A percentile compares a stretch with the other conserved stretches of the same genome.
These are phyloP conservation scores for Germaria angustata DNA, from an alignment of 2,888 invertebrate genomes.

Conservation along the genomic window DNA sequence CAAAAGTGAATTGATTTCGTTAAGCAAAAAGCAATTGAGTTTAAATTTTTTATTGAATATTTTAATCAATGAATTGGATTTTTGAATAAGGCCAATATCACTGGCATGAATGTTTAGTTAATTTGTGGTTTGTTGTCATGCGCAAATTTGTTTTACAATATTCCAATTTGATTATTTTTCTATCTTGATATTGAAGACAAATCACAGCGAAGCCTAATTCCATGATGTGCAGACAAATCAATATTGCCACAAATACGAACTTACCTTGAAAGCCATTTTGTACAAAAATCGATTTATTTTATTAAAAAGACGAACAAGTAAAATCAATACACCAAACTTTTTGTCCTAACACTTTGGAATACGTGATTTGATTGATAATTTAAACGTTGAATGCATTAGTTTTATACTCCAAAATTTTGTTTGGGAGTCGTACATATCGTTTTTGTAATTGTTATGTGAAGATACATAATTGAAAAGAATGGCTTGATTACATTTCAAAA, in stretches of 20 bases:
- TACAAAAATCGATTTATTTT: slow-evolving; percentile 47
- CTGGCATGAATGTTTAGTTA: neutral
- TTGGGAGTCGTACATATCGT: neutral
- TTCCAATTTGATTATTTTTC: slow-evolving; percentile 17
- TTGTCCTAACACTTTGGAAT: slow-evolving; percentile 73
- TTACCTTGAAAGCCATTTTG: slow-evolving; percentile 77
- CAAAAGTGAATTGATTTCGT: neutral
- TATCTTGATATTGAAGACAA: slow-evolving; percentile 32
- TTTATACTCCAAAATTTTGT: slow-evolving; percentile 72
- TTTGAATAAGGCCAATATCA: slow-evolving; percentile 54
- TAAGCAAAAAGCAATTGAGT: no score
- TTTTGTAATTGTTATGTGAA: neutral
- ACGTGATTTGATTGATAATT: slow-evolving; percentile 76
- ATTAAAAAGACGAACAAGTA: slow-evolving; percentile 45
- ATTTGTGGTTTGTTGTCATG: slow-evolving; percentile 40
- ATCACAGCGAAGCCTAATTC: slow-evolving; percentile 12
- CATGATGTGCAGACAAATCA: slow-evolving; percentile 1
- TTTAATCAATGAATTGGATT: slow-evolving; percentile 54
- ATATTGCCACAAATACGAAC: slow-evolving; percentile 29
- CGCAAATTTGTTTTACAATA: slow-evolving; percentile 22
- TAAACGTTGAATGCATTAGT: slow-evolving; percentile 69
- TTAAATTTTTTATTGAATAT: neutral
- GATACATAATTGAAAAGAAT: slow-evolving; percentile 17
- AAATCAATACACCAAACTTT: slow-evolving; percentile 59
- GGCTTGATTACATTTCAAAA: neutral